These are phyloP conservation scores for Eristalis pertinax DNA, from an alignment of 2,888 invertebrate species.

Conservation along the genomic window DNA sequence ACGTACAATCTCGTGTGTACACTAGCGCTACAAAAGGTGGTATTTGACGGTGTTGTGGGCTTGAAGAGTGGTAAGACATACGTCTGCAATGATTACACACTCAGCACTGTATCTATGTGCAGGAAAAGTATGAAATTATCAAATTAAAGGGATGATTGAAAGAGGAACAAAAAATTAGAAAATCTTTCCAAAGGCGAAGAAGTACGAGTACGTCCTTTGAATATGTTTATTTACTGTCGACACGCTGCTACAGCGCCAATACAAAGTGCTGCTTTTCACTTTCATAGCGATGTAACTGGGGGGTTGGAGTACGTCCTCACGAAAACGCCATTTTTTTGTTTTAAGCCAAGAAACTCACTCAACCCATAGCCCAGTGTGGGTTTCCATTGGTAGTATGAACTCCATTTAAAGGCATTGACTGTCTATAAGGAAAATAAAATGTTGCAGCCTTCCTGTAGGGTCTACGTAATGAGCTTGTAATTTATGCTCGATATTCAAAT, in stretches of 20 bases:
- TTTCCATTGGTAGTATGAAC: slow-evolving; percentile 23
- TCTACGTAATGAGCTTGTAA: slow-evolving; percentile 60
- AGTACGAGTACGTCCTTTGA: slow-evolving; percentile 5
- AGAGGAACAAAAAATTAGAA: slow-evolving; percentile 30
- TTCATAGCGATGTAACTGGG: background rate
- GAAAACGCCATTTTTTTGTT: slow-evolving; percentile 11
- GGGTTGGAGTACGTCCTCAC: slow-evolving; percentile 4
- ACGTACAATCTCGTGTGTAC: background rate
- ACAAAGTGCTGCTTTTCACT: slow-evolving; percentile 37
- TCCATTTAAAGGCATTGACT: slow-evolving; percentile 45
- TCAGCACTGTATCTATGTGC: slow-evolving; percentile 17
- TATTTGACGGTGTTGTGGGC: background rate
- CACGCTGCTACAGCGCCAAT: slow-evolving; percentile 14
- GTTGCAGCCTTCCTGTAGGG: slow-evolving; percentile 6
- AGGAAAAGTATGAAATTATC: slow-evolving; percentile 41
- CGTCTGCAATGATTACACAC: slow-evolving; percentile 34
- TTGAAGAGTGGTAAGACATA: background rate
- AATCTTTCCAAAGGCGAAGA: slow-evolving; percentile 27
- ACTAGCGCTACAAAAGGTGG: background rate
- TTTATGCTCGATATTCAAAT: slow-evolving; percentile 68
- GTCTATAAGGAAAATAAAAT: slow-evolving; percentile 51
- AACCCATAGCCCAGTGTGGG: slow-evolving; percentile 3
- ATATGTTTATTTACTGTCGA: slow-evolving; percentile 43
- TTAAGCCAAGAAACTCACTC: background rate
- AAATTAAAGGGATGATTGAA: slow-evolving; percentile 64